A percentile compares a stretch with the other conserved stretches of the same genome.
phyloP scores from a whole-genome alignment of 2,888 invertebrate species.

The Spilarctia lutea region DNA sequence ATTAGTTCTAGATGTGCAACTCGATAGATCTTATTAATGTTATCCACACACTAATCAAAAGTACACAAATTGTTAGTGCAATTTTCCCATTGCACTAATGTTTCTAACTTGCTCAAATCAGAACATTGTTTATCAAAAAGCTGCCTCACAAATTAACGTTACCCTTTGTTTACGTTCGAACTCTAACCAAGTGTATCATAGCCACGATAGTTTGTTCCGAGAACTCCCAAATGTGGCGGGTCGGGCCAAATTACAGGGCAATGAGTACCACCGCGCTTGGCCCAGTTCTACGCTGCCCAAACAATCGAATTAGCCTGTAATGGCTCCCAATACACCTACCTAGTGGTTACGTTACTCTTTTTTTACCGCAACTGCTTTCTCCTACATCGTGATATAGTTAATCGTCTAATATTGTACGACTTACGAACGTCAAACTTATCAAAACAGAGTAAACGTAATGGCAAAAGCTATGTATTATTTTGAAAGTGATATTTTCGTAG shows the following conservation, averaged over 20 bases:
- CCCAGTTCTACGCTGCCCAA: slow-evolving; percentile 81
- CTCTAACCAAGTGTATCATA: slow-evolving; percentile 45
- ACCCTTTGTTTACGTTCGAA: slow-evolving; percentile 59
- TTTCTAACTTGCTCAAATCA: slow-evolving; percentile 11
- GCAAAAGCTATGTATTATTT: too few species aligned
- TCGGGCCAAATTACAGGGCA: slow-evolving; percentile 77
- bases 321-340: slow-evolving; percentile 60
- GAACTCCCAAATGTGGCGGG: slow-evolving; percentile 64
- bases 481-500: too few species aligned
- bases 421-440: not conserved
- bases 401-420: slow-evolving; percentile 8
- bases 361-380: slow-evolving; percentile 42
- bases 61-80: not conserved
- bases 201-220: slow-evolving; percentile 65
- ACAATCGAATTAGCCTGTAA: slow-evolving; percentile 82
- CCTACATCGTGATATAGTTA: slow-evolving; percentile 34
- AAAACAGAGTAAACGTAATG: not conserved
- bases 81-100: not conserved
- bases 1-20: too few species aligned
- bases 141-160: slow-evolving; percentile 13
- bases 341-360: slow-evolving; percentile 47
- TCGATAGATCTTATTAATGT: not conserved
- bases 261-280: slow-evolving; percentile 68
- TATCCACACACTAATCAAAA: too few species aligned
- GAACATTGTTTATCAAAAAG: not conserved